phyloP scores from a whole-genome alignment of 2,113 vertebrate species.

The Uropsilus gracilis region DNA sequence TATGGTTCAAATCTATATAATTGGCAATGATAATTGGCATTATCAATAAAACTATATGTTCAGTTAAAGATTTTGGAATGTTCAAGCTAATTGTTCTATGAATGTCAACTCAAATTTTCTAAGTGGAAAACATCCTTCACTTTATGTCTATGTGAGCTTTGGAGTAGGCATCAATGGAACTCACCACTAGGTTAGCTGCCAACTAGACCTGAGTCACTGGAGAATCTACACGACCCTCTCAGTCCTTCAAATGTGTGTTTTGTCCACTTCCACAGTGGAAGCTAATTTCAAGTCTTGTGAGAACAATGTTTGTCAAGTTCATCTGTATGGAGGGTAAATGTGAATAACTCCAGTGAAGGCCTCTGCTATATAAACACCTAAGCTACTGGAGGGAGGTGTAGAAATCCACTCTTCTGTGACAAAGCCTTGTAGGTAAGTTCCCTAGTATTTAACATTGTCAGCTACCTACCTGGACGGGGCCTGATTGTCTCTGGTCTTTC shows the following conservation, averaged over 20 bases:
- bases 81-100: conserved; percentile 19
- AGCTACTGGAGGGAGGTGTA: not conserved
- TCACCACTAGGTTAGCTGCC: not conserved
- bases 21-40: not conserved
- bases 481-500: too few relatives aligned
- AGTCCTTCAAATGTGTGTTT: not conserved
- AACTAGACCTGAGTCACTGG: not conserved
- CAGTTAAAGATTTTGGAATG: conserved; percentile 42
- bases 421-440: not conserved
- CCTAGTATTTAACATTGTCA: not conserved
- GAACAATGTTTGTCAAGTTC: not conserved
- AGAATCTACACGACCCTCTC: not conserved
- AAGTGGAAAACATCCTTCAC: not conserved
- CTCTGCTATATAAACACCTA: not conserved
- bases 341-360: not conserved
- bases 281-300: not conserved
- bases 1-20: not conserved
- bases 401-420: not conserved
- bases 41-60: not conserved
- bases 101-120: conserved; percentile 4
- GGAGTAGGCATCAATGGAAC: not conserved
- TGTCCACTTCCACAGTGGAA: not conserved
- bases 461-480: not conserved
- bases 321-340: not conserved
- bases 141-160: not conserved